Evolutionary conservation across 2,113 vertebrate species (phyloP).

Genomic region (Sorex fumeus): DNA sequence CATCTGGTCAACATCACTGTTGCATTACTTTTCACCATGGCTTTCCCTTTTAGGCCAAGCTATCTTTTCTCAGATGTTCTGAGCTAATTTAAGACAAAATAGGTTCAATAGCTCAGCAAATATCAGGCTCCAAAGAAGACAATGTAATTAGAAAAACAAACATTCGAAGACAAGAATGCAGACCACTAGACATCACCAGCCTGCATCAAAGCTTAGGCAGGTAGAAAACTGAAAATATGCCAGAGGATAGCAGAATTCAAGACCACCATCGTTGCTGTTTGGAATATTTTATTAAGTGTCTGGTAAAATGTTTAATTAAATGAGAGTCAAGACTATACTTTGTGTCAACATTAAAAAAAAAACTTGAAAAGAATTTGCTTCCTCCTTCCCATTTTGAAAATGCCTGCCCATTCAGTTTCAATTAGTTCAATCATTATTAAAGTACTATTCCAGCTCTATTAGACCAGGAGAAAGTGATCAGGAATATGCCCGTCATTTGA

Average conservation of each 20-base stretch:
- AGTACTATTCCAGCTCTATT: constrained; percentile 28
- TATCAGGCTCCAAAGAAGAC: constrained; percentile 12
- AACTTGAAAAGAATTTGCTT: constrained; percentile 28
- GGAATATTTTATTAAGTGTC: constrained; percentile 59
- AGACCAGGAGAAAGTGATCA: not conserved
- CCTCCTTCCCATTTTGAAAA: constrained; percentile 14
- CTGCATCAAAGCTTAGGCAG: not conserved
- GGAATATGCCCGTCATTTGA: not conserved
- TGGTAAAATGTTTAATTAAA: constrained; percentile 68
- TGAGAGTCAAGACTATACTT: constrained; percentile 31
- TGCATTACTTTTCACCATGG: not conserved
- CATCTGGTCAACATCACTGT: not conserved
- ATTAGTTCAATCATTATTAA: constrained; percentile 48
- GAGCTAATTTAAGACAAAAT: constrained; percentile 70
- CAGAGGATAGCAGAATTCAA: not conserved
- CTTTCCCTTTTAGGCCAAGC: constrained; percentile 38
- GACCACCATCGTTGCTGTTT: not conserved
- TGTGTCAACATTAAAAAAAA: constrained; percentile 16
- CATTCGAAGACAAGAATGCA: constrained; percentile 13
- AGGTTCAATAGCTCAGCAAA: constrained; percentile 60
- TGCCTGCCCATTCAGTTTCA: constrained; percentile 2
- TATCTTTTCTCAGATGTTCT: constrained; percentile 39
- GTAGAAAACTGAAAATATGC: not conserved
- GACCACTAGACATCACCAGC: constrained; percentile 21
- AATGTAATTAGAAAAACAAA: constrained; percentile 64